A percentile compares a stretch with the other conserved stretches of the same genome.
phyloP scores from a whole-genome alignment of 2,113 vertebrate species.

The Hemichromis elongatus region DNA sequence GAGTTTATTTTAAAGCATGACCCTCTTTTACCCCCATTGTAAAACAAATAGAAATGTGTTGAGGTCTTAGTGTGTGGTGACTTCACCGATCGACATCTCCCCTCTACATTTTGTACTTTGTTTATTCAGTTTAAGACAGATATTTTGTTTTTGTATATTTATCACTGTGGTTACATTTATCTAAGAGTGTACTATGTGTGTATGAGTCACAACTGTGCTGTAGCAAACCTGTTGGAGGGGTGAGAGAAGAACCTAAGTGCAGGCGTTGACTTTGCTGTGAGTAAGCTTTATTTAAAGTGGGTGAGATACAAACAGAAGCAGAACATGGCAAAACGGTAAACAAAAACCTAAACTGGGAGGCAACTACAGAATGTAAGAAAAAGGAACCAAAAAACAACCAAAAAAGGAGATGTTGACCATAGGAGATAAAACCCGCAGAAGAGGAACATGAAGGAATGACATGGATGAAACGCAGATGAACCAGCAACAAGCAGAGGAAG shows the following conservation, averaged over 20 bases:
- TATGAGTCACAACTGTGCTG: not conserved
- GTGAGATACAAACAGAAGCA: not conserved
- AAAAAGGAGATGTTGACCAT: accelerated
- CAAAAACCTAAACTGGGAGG: not conserved
- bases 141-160: not conserved
- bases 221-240: accelerated
- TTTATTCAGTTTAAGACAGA: not conserved
- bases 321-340: not conserved
- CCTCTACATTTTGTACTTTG: not conserved
- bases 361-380: not conserved
- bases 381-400: accelerated
- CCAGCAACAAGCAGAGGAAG: not conserved
- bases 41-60: not conserved
- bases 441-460: not conserved
- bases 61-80: not conserved
- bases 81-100: not conserved
- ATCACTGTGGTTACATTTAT: not conserved
- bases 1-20: not conserved
- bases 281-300: not conserved
- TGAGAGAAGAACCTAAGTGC: not conserved
- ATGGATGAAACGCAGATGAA: accelerated
- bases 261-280: not conserved
- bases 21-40: not conserved
- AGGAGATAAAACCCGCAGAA: not conserved
- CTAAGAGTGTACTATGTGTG: not conserved